A percentile compares a stretch with the other conserved stretches of the same genome.
These are phyloP conservation scores for Microctenopoma lineatum DNA, from an alignment of 2,797 vertebrate genomes.

Conservation along the genomic window DNA sequence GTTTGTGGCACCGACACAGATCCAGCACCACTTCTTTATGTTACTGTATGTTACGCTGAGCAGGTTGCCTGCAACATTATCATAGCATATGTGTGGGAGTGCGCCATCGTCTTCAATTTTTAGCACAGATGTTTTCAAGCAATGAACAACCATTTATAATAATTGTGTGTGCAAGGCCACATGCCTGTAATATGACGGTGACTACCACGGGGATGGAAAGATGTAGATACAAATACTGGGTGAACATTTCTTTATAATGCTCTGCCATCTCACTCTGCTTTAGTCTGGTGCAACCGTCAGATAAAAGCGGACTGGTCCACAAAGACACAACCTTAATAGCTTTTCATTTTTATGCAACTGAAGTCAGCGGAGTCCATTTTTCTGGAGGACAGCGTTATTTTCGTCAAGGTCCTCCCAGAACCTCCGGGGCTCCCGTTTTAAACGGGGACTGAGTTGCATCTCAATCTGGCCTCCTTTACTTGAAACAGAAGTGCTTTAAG, in stretches of 20 bases:
- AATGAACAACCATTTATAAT: not conserved
- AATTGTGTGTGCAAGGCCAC: too few relatives aligned
- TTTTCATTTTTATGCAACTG: slow-evolving; percentile 40
- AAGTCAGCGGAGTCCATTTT: slow-evolving; percentile 41
- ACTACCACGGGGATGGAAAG: not conserved
- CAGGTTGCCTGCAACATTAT: too few relatives aligned
- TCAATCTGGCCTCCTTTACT: slow-evolving; percentile 48
- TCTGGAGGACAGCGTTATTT: slow-evolving; percentile 48
- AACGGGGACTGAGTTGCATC: slow-evolving; percentile 50
- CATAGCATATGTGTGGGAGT: too few relatives aligned
- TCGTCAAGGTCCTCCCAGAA: slow-evolving; percentile 68
- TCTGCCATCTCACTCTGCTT: slow-evolving; percentile 23
- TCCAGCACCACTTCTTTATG: too few relatives aligned
- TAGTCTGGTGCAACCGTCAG: slow-evolving; percentile 13
- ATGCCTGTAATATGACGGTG: slow-evolving; percentile 13
- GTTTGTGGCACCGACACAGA: too few relatives aligned
- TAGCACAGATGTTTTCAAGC: too few relatives aligned
- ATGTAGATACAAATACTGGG: slow-evolving; percentile 30
- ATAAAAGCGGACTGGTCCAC: slow-evolving; percentile 52
- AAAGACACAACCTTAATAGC: slow-evolving; percentile 59
- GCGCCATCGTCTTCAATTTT: too few relatives aligned
- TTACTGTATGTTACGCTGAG: too few relatives aligned
- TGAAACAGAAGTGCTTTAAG: slow-evolving; percentile 46
- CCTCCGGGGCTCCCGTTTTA: slow-evolving; percentile 52
- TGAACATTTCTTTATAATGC: slow-evolving; percentile 50